phyloP scores from a whole-genome alignment of 1,140 invertebrate species.

The Agraylea sexmaculata region DNA sequence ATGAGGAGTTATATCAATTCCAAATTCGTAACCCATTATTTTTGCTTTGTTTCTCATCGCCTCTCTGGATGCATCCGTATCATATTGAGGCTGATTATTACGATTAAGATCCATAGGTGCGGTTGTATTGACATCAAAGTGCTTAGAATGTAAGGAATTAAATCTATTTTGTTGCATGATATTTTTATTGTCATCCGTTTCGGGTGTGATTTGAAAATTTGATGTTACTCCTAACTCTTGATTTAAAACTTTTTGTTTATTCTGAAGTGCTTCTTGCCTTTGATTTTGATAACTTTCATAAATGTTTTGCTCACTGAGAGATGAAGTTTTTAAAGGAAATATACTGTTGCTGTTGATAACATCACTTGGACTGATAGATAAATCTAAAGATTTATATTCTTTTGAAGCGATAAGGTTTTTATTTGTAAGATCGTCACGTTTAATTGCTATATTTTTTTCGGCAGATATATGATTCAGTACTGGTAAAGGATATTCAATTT shows the following conservation, averaged over 20 bases:
- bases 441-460: slow-evolving; percentile 8
- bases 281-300: slow-evolving; percentile 11
- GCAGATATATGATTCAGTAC: no score
- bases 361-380: slow-evolving; percentile 23
- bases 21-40: slow-evolving; percentile 17
- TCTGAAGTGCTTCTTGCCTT: slow-evolving; percentile 29
- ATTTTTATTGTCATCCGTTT: slow-evolving; percentile 7
- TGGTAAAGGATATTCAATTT: no score
- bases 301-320: slow-evolving; percentile 10
- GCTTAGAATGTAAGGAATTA: slow-evolving; percentile 10
- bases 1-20: slow-evolving; percentile 3
- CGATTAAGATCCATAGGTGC: slow-evolving; percentile 20
- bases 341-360: slow-evolving; percentile 27
- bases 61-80: slow-evolving; percentile 18
- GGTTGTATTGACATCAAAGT: slow-evolving; percentile 31
- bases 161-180: slow-evolving; percentile 7
- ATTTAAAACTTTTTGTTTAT: slow-evolving; percentile 33
- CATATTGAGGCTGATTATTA: slow-evolving; percentile 12
- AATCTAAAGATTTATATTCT: slow-evolving; percentile 22
- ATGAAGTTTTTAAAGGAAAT: slow-evolving; percentile 5
- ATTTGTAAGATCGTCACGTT: not conserved
- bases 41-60: slow-evolving; percentile 20
- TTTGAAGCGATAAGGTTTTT: slow-evolving; percentile 17
- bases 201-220: not conserved
- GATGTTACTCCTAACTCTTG: slow-evolving; percentile 28